Evolutionary conservation across 2,113 vertebrate genomes (phyloP).

Genomic region (Xenopus laevis): DNA sequence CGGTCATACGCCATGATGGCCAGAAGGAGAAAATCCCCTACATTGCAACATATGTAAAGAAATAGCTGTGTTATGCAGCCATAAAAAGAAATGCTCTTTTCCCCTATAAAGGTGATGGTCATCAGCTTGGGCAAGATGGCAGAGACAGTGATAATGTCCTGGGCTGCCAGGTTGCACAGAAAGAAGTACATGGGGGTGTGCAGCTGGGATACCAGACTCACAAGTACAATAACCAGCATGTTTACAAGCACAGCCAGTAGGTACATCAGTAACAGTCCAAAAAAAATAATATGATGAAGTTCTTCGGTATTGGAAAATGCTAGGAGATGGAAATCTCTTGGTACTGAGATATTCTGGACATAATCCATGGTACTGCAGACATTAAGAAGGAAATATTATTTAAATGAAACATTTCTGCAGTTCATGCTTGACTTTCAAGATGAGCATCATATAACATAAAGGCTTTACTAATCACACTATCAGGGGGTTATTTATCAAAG

Average conservation of each 20-base stretch:
- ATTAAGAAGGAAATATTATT: no score
- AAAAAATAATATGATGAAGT: not conserved
- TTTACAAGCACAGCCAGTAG: not conserved
- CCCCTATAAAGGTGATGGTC: not conserved
- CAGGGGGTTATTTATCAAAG: no score
- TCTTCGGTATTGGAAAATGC: not conserved
- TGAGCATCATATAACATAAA: no score
- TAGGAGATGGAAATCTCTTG: not conserved
- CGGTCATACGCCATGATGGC: conserved; percentile 9
- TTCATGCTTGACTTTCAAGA: no score
- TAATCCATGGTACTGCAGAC: no score
- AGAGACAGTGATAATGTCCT: not conserved
- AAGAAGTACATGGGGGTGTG: conserved; percentile 10
- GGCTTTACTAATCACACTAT: no score
- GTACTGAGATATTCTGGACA: not conserved
- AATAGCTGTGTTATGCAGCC: conserved; percentile 1
- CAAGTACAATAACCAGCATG: not conserved
- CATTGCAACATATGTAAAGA: not conserved
- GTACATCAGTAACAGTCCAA: not conserved
- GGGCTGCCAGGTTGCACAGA: conserved; percentile 2
- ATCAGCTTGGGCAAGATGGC: not conserved
- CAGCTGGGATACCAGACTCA: not conserved
- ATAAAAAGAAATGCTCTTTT: not conserved
- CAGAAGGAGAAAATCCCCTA: not conserved
- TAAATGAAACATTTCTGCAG: no score